Percentiles rank a stretch among this genome's conserved stretches.
Evolutionary conservation across 1,140 invertebrate genomes (phyloP).

Genomic region (Solenopsis invicta): DNA sequence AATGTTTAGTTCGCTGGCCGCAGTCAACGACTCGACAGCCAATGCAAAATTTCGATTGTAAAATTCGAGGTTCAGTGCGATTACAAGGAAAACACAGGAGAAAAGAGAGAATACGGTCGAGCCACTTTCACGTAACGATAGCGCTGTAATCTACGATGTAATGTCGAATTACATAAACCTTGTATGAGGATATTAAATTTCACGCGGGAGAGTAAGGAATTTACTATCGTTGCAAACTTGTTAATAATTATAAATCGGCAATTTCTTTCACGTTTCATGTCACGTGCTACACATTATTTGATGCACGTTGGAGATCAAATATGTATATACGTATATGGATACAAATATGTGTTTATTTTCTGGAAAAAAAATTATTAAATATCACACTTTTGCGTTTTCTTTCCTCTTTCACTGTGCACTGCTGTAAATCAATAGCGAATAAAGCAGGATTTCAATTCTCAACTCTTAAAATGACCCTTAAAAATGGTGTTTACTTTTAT

Average conservation of each 20-base stretch:
- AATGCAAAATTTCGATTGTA: constrained; percentile 14
- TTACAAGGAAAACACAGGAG: constrained; percentile 1
- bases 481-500: not conserved
- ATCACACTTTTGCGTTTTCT: not conserved
- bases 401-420: not conserved
- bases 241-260: not conserved
- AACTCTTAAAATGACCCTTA: not conserved
- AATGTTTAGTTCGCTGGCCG: not conserved
- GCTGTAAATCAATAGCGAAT: not conserved
- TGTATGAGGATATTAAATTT: not conserved
- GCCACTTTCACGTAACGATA: constrained; percentile 64
- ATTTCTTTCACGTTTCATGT: not conserved
- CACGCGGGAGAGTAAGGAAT: not conserved
- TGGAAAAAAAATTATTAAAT: not conserved
- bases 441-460: not conserved
- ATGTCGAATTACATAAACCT: constrained; percentile 51
- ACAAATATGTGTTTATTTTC: too few species aligned
- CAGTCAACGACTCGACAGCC: not conserved
- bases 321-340: too few species aligned
- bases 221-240: not conserved
- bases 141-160: constrained; percentile 62
- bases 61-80: constrained; percentile 19
- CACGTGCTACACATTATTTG: not conserved
- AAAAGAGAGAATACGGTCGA: constrained; percentile 42
- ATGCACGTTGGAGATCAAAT: not conserved